Evolutionary conservation across 2,888 invertebrate genomes (phyloP), one percentile per base, ranked within the genome.

Genomic region (Apantesis nais): DNA sequence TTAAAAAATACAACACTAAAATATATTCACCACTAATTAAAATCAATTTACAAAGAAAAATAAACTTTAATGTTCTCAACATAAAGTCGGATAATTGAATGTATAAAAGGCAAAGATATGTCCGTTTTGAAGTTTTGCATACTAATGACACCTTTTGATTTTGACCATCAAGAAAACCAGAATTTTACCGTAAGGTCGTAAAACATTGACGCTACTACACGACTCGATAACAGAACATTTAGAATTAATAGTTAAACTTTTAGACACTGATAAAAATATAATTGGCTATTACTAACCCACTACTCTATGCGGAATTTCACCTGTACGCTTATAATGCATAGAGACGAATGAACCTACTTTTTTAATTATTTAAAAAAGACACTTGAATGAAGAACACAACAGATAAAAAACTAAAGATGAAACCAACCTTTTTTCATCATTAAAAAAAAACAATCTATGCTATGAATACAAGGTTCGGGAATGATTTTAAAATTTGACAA

Each of bases 131-230:
- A 66, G 70, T 81, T 85, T 86, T 83, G 83, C 85, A 86, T 86
- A 82, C 77, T 82, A 83, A 86, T 86, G 78, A 79, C 78, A 78
- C 80, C 81, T 84, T 77, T 76, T 79, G 77, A 79, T 78, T 81
- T 78, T 68, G 60, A 64, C 44, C 69, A 78, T 82, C 77, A 80
- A 81, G 81, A 76, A 86, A 83, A 83, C 83, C 77, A 62, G 81
- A 78, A 73, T 69, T 74, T 44, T 77, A 75, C 76, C 76, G 81
- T 72, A 25, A 25, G 41, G 70, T 80, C 83, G 72, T 88, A 87
- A 88, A 87, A 83, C 75, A 74, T 70, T 70, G 81, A 79, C 60
- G 84, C 83, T 83, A 86, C 86, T 78, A 82, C 67, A 52, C 41
- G 81, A 76, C 71, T 73, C 77, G 81, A 83, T 83, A 85, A 82